These are phyloP conservation scores for Eulemur rufifrons DNA, from an alignment of 2,113 vertebrate species.

Conservation along the genomic window DNA sequence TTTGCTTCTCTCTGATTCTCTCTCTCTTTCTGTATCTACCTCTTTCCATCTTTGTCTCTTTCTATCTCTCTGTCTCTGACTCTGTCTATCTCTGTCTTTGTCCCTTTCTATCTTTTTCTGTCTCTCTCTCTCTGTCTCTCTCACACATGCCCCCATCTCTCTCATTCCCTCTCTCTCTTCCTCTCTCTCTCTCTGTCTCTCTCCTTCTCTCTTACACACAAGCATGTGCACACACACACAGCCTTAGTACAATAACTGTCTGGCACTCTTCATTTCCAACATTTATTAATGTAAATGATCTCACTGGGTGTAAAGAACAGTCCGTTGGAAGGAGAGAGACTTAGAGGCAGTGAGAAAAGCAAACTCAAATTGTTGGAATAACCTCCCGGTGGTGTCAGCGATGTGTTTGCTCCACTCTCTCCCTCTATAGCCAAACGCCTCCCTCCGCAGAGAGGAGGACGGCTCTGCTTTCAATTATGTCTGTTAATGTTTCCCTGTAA, in stretches of 20 bases:
- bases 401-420: background rate
- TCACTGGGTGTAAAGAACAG: background rate
- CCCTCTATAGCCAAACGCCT: rapidly evolving
- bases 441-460: background rate
- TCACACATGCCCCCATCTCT: background rate
- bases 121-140: background rate
- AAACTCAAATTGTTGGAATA: background rate
- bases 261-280: background rate
- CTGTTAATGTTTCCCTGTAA: background rate
- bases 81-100: background rate
- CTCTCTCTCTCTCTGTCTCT: background rate
- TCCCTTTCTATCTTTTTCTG: background rate
- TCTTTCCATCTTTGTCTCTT: background rate
- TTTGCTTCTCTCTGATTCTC: background rate
- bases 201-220: background rate
- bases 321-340: background rate
- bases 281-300: background rate
- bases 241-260: background rate
- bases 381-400: rapidly evolving
- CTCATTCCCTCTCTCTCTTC: background rate
- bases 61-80: background rate
- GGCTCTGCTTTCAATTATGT: background rate
- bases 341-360: background rate
- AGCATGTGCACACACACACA: background rate
- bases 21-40: background rate